A percentile compares a stretch with the other conserved stretches of the same genome.
These are phyloP conservation scores for Actenoides lindsayi DNA, from an alignment of 2,113 vertebrate genomes.

Conservation along the genomic window DNA sequence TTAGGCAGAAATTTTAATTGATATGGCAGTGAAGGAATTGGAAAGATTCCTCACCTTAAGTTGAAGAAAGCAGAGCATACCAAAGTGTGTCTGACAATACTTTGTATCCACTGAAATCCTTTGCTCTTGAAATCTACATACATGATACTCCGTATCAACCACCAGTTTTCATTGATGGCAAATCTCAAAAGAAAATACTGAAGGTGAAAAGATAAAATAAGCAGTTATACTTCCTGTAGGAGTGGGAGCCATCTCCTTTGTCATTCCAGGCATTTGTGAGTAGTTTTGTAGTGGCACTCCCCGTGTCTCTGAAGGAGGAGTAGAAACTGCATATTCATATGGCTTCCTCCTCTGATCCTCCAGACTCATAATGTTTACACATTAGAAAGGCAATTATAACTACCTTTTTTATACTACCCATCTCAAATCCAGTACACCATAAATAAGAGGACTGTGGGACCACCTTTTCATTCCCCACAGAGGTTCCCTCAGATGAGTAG, in stretches of 20 bases:
- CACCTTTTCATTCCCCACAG: not conserved
- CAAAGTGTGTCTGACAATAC: not conserved
- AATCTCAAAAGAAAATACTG: not conserved
- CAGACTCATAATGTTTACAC: not conserved
- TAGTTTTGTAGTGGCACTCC: not conserved
- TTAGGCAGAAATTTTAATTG: not conserved
- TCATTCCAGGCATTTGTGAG: not conserved
- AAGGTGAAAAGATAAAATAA: not conserved
- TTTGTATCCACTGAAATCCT: not conserved
- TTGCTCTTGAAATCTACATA: not conserved
- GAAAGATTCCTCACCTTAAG: not conserved
- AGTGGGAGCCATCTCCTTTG: not conserved
- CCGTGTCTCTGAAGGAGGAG: not conserved
- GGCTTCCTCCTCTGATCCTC: not conserved
- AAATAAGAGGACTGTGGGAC: not conserved
- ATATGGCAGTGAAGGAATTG: not conserved
- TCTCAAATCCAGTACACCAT: not conserved
- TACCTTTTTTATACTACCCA: not conserved
- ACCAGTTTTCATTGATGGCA: not conserved
- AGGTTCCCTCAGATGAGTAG: not conserved
- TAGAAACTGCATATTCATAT: not conserved
- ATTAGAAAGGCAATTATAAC: not conserved
- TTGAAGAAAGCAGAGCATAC: not conserved
- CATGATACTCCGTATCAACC: not conserved
- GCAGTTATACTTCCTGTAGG: not conserved